Evolutionary conservation across 2,888 invertebrate species (phyloP).

Genomic region (Biston betularia): DNA sequence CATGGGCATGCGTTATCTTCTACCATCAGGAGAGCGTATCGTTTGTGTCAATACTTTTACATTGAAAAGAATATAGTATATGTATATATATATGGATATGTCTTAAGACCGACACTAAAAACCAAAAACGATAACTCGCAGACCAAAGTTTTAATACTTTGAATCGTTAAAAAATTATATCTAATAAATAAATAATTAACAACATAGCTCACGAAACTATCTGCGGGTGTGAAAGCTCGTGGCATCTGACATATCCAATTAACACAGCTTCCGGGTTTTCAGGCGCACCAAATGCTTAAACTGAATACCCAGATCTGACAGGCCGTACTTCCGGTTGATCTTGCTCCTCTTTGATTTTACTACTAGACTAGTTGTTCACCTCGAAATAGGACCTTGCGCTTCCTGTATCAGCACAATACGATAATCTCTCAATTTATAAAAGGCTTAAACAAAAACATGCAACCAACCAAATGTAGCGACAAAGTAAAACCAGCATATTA

Average conservation of each 20-base stretch:
- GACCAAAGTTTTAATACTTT: too few relatives aligned
- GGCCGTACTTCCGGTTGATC: slow-evolving; percentile 53
- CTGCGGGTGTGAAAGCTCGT: slow-evolving; percentile 77
- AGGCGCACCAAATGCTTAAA: slow-evolving; percentile 58
- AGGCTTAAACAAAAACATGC: slow-evolving; percentile 8
- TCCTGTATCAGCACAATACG: neutral
- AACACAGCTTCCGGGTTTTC: slow-evolving; percentile 76
- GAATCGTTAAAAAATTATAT: too few relatives aligned
- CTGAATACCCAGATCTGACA: slow-evolving; percentile 48
- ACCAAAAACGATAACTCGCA: neutral
- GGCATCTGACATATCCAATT: slow-evolving; percentile 86
- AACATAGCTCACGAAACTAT: slow-evolving; percentile 63
- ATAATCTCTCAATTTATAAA: neutral
- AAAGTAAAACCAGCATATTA: slow-evolving; percentile 21
- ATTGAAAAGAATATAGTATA: too few relatives aligned
- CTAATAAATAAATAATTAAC: slow-evolving; percentile 13
- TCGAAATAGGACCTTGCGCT: neutral
- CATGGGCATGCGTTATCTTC: too few relatives aligned
- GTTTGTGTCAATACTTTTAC: too few relatives aligned
- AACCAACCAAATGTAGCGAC: slow-evolving; percentile 20
- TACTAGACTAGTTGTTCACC: slow-evolving; percentile 9
- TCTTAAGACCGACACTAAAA: neutral
- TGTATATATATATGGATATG: too few relatives aligned
- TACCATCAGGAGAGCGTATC: too few relatives aligned
- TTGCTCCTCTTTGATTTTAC: slow-evolving; percentile 33